Evolutionary conservation across 2,888 invertebrate species (phyloP).

Genomic region (Dasysyrphus albostriatus): DNA sequence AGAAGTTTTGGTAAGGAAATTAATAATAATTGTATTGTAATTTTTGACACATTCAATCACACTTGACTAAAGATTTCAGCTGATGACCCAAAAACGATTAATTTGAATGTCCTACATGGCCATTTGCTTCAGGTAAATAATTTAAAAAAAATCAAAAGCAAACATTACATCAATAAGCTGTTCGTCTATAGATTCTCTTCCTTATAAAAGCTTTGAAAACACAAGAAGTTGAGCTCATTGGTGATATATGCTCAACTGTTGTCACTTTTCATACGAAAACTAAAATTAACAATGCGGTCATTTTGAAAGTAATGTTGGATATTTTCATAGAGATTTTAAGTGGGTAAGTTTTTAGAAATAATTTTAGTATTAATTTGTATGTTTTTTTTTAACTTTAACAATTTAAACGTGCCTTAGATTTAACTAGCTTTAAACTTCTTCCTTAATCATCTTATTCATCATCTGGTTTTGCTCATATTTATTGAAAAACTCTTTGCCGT

Average conservation of each 20-base stretch:
- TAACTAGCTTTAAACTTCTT: too few relatives aligned
- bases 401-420: too few relatives aligned
- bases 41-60: background rate
- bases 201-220: slow-evolving; percentile 76
- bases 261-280: slow-evolving; percentile 77
- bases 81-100: slow-evolving; percentile 67
- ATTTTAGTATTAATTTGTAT: too few relatives aligned
- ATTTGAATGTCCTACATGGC: slow-evolving; percentile 79
- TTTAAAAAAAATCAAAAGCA: background rate
- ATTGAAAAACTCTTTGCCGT: too few relatives aligned
- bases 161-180: background rate
- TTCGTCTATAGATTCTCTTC: slow-evolving; percentile 75
- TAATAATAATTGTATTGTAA: background rate
- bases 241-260: slow-evolving; percentile 77
- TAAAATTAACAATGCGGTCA: slow-evolving; percentile 78
- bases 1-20: slow-evolving; percentile 76
- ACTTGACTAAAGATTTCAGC: slow-evolving; percentile 69
- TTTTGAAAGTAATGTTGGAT: slow-evolving; percentile 78
- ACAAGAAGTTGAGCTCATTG: slow-evolving; percentile 75
- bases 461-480: too few relatives aligned
- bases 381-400: too few relatives aligned
- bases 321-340: slow-evolving; percentile 78
- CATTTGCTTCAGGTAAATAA: slow-evolving; percentile 79
- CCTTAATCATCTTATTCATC: too few relatives aligned
- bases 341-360: slow-evolving; percentile 68